Base-by-base conservation (phyloP, 2,113 vertebrate genomes). In the Eptatretus burgeri region DNA sequence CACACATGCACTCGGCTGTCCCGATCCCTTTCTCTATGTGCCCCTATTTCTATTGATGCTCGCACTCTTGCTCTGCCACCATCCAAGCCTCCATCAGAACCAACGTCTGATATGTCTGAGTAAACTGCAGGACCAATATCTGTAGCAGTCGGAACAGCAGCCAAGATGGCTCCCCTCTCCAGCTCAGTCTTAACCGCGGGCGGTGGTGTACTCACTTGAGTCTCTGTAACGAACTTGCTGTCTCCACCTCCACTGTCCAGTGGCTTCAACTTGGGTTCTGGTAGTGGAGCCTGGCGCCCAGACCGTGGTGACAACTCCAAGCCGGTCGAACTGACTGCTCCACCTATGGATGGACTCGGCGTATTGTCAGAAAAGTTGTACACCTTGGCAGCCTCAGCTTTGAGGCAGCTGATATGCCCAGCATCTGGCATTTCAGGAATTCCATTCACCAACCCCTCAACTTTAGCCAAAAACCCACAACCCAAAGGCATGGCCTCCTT, bases 301-400 rank as follows among this genome's bases (percentile, higher is more conserved):
- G n/a, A 17, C n/a, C 56, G 56, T n/a, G 56, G 56, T 2, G 56
- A 60, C 56, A 60, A n/a, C n/a, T n/a, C 56, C 56, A 20, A 17
- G 56, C 56, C 56, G 56, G 56, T 20, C n/a, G n/a, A 60, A 20
- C 56, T 17, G 19, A 20, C 56, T 60, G 83, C 82, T 49, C 83
- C 79, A 49, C 89, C 88, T 1, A 98, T 98, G 49, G 93, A 98
- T 8, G 93, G 89, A 74, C 93, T 98, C 64, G 93, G 93, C 0
- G 93, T 85, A 2, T 98, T 98, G 76, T 98, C 93, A 1, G 93
- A 94, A 71, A 98, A 96, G 0, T 87, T 98, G 77, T 98, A 98
- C 60, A 98, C 93, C 73, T 98, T 98, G 71, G 95, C 93, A 0
- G 93, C 89, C 73, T 96, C 93, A 0, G 93, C 89, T 64, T 94